phyloP scores from a whole-genome alignment of 2,797 vertebrate species.

The Bradypus variegatus region DNA sequence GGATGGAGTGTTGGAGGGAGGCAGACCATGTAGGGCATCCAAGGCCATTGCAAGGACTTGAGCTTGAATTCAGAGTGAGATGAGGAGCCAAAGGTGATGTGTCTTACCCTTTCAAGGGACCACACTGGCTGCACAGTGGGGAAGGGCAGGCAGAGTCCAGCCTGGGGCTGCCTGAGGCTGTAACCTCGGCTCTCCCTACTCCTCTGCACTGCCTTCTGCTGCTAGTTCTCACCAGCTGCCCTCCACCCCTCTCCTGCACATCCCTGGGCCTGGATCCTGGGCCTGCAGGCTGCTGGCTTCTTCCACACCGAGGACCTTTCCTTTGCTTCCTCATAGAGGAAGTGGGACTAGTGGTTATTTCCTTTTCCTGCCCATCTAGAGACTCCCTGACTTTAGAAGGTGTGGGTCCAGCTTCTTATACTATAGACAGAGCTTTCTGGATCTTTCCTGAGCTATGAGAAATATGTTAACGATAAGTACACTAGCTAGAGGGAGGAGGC shows the following conservation, averaged over 20 bases:
- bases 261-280: not conserved
- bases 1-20: not conserved
- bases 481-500: not conserved
- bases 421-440: slow-evolving; percentile 45
- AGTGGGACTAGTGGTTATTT: not conserved
- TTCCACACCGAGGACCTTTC: not conserved
- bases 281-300: not conserved
- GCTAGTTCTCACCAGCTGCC: not conserved
- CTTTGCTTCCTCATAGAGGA: not conserved
- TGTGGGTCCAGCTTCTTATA: slow-evolving; percentile 30
- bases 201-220: not conserved
- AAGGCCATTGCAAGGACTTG: not conserved
- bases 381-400: slow-evolving; percentile 29
- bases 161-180: not conserved
- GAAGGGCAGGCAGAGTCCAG: not conserved
- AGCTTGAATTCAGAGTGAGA: not conserved
- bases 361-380: not conserved
- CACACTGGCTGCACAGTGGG: not conserved
- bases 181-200: too few species aligned
- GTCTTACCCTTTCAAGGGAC: not conserved
- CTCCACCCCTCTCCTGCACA: too few species aligned
- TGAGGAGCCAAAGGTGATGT: accelerated
- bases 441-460: slow-evolving; percentile 47
- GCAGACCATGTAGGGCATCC: not conserved
- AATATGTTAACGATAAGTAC: slow-evolving; percentile 44